Evolutionary conservation across 30 jellyfish, hydroid and myxozoan genomes (phyloP).

Genomic region (Aurelia sp.): DNA sequence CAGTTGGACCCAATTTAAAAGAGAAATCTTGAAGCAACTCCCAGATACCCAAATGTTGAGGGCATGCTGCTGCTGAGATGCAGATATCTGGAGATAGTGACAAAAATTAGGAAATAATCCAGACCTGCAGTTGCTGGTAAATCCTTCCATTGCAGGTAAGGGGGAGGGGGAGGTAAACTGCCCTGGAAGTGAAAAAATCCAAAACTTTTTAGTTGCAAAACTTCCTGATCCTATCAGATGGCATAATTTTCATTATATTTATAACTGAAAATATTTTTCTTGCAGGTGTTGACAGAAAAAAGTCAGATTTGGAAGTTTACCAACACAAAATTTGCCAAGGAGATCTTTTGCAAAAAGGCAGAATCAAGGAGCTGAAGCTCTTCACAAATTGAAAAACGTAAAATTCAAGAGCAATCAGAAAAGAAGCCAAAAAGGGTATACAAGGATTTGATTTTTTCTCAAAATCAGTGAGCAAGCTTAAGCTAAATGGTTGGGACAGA

Average conservation of each 20-base stretch:
- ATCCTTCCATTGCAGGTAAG: background rate
- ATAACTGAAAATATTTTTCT: constrained; percentile 16
- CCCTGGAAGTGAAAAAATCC: constrained; percentile 2
- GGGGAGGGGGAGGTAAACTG: background rate
- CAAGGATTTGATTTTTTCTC: constrained; percentile 54
- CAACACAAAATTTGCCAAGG: constrained; percentile 38
- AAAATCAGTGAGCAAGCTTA: constrained; percentile 62
- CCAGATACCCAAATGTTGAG: background rate
- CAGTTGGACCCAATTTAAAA: background rate
- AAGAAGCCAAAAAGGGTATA: constrained; percentile 49
- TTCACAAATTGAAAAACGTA: constrained; percentile 46
- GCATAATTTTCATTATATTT: background rate
- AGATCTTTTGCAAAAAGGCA: constrained; percentile 41
- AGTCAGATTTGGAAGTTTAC: constrained; percentile 62
- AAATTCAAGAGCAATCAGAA: constrained; percentile 40
- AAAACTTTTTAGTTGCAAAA: background rate
- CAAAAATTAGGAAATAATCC: constrained; percentile 17
- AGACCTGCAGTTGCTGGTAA: background rate
- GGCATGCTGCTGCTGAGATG: constrained; percentile 17
- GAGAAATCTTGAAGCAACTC: background rate
- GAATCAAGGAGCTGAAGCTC: constrained; percentile 51
- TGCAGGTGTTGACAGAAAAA: constrained; percentile 42
- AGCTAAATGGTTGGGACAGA: constrained; percentile 70
- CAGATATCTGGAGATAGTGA: constrained; percentile 2
- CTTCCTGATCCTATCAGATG: constrained; percentile 7